These are phyloP conservation scores for Micronycteris hirsuta DNA, from an alignment of 2,113 vertebrate genomes.

Conservation along the genomic window DNA sequence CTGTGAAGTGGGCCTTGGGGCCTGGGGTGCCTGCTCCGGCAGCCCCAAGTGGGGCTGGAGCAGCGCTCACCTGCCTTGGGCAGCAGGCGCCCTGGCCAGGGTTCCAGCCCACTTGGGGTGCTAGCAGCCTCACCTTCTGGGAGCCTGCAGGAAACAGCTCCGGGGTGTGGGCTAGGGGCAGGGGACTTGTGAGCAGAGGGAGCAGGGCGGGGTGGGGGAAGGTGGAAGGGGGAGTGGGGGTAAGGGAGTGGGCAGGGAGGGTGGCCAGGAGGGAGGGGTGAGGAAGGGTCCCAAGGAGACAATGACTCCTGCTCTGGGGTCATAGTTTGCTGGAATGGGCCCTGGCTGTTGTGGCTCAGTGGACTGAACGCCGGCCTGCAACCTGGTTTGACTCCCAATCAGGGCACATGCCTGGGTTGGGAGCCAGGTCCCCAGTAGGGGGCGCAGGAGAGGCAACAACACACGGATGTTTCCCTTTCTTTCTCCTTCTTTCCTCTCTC, in stretches of 20 bases:
- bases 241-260: background rate
- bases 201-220: background rate
- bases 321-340: background rate
- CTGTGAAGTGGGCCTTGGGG: background rate
- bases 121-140: conserved; percentile 46
- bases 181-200: accelerated
- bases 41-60: background rate
- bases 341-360: too few relatives aligned
- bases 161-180: background rate
- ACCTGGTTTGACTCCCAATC: too few relatives aligned
- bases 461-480: too few relatives aligned
- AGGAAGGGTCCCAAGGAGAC: background rate
- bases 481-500: too few relatives aligned
- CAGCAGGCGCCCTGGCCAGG: conserved; percentile 27
- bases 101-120: background rate
- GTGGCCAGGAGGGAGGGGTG: accelerated
- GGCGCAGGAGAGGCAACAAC: too few relatives aligned
- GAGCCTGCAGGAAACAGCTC: background rate
- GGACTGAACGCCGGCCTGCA: too few relatives aligned
- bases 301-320: accelerated
- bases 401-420: too few relatives aligned
- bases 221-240: accelerated
- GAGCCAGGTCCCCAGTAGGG: too few relatives aligned
- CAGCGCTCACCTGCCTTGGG: background rate
- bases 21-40: background rate